These are phyloP conservation scores for Nomada fabriciana DNA, from an alignment of 2,888 invertebrate species.

Conservation along the genomic window DNA sequence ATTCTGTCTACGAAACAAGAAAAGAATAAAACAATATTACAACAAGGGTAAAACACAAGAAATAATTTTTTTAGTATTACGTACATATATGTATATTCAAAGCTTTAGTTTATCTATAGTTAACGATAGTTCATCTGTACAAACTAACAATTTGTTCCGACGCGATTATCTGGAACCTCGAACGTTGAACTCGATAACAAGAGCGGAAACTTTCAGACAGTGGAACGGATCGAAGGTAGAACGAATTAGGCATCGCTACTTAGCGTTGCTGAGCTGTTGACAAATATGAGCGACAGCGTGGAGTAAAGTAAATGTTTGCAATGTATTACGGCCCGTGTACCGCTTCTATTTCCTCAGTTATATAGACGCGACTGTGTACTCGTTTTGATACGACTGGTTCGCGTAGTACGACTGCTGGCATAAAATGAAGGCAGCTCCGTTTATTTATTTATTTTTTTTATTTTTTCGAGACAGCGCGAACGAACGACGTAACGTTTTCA, in stretches of 20 bases:
- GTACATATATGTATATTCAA: too few species aligned
- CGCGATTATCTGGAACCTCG: too few species aligned
- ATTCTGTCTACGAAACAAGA: too few species aligned
- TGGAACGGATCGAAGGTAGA: background rate
- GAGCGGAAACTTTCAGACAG: background rate
- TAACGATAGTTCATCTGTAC: too few species aligned
- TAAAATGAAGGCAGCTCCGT: slow-evolving; percentile 38
- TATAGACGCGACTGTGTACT: slow-evolving; percentile 34
- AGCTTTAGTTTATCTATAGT: too few species aligned
- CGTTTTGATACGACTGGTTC: slow-evolving; percentile 37
- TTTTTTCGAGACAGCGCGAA: background rate
- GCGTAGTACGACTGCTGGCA: slow-evolving; percentile 36
- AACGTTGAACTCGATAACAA: too few species aligned
- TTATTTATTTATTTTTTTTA: too few species aligned
- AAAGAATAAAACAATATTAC: too few species aligned
- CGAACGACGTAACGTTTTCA: background rate
- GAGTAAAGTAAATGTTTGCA: slow-evolving; percentile 70
- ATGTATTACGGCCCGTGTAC: slow-evolving; percentile 64
- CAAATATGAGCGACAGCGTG: slow-evolving; percentile 69
- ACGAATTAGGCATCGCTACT: slow-evolving; percentile 54
- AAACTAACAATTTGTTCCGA: too few species aligned
- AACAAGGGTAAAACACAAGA: too few species aligned
- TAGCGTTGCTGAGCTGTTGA: slow-evolving; percentile 69
- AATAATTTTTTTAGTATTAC: too few species aligned
- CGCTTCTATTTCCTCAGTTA: slow-evolving; percentile 68